Percentiles rank a stretch among this genome's conserved stretches.
Conservation (phyloP, 2,888 invertebrate genomes). For the Coleophora deauratella region DNA sequence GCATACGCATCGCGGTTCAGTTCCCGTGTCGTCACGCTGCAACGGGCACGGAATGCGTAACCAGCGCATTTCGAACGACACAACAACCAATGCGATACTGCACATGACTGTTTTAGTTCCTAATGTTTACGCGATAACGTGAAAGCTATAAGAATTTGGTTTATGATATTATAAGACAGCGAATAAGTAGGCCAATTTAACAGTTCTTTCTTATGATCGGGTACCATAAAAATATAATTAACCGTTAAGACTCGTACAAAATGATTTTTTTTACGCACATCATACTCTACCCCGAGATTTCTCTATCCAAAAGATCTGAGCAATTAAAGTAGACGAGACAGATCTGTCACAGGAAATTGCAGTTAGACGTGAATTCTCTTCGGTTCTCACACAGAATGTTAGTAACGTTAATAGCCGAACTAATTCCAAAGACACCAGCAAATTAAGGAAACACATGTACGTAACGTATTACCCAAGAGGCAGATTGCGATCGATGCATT, state of each 20-base stretch:
- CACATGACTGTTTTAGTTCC: too few relatives aligned
- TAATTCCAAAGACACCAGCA: slow-evolving; percentile 15
- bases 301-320: too few relatives aligned
- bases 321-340: too few relatives aligned
- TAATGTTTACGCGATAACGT: too few relatives aligned
- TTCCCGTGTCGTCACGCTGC: slow-evolving; percentile 16
- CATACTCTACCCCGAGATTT: too few relatives aligned
- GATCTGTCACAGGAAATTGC: background rate
- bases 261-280: too few relatives aligned
- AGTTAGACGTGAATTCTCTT: background rate
- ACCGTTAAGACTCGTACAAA: too few relatives aligned
- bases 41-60: slow-evolving; percentile 9
- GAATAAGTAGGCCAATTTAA: background rate
- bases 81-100: too few relatives aligned
- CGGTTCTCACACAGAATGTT: too few relatives aligned
- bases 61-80: slow-evolving; percentile 12
- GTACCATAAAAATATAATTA: background rate
- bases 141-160: too few relatives aligned
- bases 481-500: slow-evolving; percentile 27
- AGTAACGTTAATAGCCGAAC: slow-evolving; percentile 2
- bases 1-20: slow-evolving; percentile 4
- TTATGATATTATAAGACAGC: background rate
- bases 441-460: slow-evolving; percentile 26
- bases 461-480: slow-evolving; percentile 31
- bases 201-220: background rate